These are phyloP conservation scores for Byasa hedistus DNA, from an alignment of 2,888 invertebrate genomes.

Conservation along the genomic window DNA sequence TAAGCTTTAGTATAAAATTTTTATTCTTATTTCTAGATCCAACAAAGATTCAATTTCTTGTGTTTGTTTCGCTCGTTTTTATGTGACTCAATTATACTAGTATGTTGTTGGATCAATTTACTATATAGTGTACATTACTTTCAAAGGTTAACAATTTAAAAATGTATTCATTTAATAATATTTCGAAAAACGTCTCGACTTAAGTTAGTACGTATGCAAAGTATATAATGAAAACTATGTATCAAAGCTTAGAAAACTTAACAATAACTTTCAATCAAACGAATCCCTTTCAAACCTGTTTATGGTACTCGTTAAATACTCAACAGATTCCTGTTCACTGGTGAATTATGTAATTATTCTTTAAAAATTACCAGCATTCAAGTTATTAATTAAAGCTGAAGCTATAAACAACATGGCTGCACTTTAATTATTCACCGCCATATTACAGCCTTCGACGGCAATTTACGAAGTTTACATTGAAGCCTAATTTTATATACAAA, in stretches of 20 bases:
- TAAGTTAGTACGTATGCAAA: no score
- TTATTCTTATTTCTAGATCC: no score
- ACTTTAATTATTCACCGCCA: conserved; percentile 27
- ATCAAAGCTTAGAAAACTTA: background rate
- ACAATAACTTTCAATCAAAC: background rate
- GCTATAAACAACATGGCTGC: conserved; percentile 20
- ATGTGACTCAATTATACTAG: no score
- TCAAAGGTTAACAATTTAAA: no score
- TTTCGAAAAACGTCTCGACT: no score
- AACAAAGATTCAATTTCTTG: no score
- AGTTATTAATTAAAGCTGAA: conserved; percentile 23
- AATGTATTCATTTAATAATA: no score
- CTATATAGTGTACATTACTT: no score
- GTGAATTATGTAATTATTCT: conserved; percentile 16
- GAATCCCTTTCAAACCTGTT: background rate
- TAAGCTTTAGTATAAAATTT: no score
- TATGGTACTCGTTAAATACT: conserved; percentile 17
- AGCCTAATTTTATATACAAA: background rate
- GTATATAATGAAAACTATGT: background rate
- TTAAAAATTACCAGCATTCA: conserved; percentile 23
- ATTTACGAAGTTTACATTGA: conserved; percentile 19
- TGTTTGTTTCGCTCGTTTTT: no score
- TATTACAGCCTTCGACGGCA: conserved; percentile 18
- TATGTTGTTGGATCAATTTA: no score
- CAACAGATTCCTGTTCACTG: conserved; percentile 14